Conservation (phyloP, 2,113 vertebrate genomes). For the Dasyurus viverrinus region DNA sequence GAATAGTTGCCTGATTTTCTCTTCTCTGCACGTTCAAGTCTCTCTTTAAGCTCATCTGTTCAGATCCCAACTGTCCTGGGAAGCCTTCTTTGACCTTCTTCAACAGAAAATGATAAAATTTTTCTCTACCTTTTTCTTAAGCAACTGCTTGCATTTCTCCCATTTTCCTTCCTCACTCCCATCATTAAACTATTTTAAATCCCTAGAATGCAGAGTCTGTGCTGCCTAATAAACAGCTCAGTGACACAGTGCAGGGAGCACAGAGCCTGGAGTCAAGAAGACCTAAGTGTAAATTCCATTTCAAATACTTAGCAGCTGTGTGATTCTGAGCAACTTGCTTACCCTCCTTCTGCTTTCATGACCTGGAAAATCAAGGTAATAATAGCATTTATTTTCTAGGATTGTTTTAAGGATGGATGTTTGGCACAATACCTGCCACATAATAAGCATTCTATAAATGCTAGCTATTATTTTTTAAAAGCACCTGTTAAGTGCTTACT, state of each 20-base stretch:
- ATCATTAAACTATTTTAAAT: neutral
- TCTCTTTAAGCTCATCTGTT: neutral
- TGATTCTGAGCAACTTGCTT: neutral
- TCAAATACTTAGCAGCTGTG: neutral
- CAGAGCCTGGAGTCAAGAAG: neutral
- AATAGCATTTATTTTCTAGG: neutral
- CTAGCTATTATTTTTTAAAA: neutral
- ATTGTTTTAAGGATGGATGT: neutral
- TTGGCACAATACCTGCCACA: neutral
- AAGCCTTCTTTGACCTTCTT: neutral
- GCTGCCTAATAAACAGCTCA: neutral
- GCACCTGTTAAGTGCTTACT: neutral
- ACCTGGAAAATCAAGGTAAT: neutral
- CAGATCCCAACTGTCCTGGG: neutral
- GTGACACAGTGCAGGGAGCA: neutral
- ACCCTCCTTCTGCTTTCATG: neutral
- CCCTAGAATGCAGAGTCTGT: neutral
- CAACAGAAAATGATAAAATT: neutral
- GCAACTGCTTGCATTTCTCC: neutral
- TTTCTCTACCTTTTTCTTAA: neutral
- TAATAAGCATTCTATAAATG: neutral
- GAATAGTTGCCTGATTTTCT: neutral
- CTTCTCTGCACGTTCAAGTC: neutral
- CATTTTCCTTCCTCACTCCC: neutral
- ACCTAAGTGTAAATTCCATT: neutral